Conservation (phyloP, 2,113 vertebrate genomes). For the Grus americana region DNA sequence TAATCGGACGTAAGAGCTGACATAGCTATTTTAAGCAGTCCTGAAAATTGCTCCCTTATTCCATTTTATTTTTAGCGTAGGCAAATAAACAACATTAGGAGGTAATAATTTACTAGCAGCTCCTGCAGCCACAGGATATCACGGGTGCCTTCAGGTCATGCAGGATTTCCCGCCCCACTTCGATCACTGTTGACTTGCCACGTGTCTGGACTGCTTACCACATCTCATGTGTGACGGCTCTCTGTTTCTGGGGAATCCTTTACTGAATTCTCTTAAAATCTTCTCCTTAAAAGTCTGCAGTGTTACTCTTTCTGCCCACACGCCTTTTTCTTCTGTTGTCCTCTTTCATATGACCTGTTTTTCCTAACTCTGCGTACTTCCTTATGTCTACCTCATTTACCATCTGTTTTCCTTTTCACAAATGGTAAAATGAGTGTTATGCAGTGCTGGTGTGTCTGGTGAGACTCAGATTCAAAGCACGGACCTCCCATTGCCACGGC, state of each 20-base stretch:
- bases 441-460: neutral
- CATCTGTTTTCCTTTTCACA: neutral
- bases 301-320: neutral
- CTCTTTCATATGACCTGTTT: neutral
- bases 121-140: neutral
- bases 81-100: neutral
- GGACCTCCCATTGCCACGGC: neutral
- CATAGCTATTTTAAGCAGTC: neutral
- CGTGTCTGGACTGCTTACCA: fast-evolving
- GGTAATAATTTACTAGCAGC: neutral
- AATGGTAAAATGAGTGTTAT: neutral
- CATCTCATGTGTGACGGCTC: neutral
- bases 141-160: neutral
- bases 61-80: neutral
- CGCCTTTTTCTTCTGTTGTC: neutral
- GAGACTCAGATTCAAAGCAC: neutral
- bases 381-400: neutral
- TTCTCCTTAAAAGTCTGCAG: neutral
- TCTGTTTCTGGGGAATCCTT: neutral
- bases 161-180: neutral
- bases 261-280: neutral
- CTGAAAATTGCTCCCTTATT: neutral
- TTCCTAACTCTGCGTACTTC: neutral
- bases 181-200: neutral
- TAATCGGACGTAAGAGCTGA: neutral